Base-by-base conservation (phyloP, 1,140 invertebrate species). In the Drosophila sp. region DNA sequence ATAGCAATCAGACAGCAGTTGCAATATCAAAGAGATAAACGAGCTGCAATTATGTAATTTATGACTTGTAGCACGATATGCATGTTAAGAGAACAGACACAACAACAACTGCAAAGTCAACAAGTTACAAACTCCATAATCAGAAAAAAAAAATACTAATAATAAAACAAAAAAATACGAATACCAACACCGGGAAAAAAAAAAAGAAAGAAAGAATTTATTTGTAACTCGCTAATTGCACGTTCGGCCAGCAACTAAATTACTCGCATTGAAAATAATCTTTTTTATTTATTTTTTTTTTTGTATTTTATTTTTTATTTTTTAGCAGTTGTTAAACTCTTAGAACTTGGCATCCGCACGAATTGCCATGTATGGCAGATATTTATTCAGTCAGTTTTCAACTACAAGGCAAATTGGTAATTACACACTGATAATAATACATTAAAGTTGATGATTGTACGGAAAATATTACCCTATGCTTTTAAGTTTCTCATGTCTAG, bases 31-130 rank as follows among this genome's bases (percentile, higher is more conserved):
- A 32, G 36, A 61, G 73, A 73, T 77, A 81, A 80, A 65, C 73
- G 54, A 40, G 67, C 56, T 29, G 57, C 75, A 63, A 84, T 86
- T 84, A 80, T 84, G 81, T 77, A 84, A 84, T 84, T 82, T 72
- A 72, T 81, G 74, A 72, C 64, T 74, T 72, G 46, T 54, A 62
- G 64, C 56, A 64, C 69, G 59, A 80, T 75, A 71, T 72, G 72
- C 71, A 75, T 56, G 53, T 62, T 58, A 56, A 66, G 61, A 41
- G 41, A 64, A 58, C 56, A 50, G 54, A 14, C 34, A 65, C 8
- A 51, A 40, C 36, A 64, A 45, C 38, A 61, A 50, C 27, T 59
- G 29, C 9, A 43, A 38, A 58, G 45, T 58, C 70, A 61, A 59
- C 56, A 43, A 72, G 76, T 76, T 67, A 80, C 61, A 13, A 54